Base-by-base conservation (phyloP, 1,140 invertebrate genomes). In the Stenopsyche tienmushanensis region DNA sequence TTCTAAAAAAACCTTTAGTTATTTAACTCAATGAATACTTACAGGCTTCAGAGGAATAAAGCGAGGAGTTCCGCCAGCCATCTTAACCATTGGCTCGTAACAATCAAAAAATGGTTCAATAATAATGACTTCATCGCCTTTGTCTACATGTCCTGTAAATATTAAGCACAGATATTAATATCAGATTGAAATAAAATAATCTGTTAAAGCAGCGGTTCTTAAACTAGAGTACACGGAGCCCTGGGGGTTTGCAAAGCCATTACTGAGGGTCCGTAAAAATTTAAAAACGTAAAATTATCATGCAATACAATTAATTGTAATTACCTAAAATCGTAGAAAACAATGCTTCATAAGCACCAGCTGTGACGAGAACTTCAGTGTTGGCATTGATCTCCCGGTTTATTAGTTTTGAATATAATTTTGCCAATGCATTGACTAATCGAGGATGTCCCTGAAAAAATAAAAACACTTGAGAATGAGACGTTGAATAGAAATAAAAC, bases 51-150 rank as follows among this genome's bases (percentile, higher is more conserved):
- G 80, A 7, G 96, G 87, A 65, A 99, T 91, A 76, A 92, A 98
- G 54, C 88, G 88, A 0, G 94, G 88, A 18, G 86, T 83, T 9
- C 94, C 97, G 1, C 94, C 94, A 25, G 93, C 93, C 71, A 88
- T 86, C 72, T 82, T 84, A 1, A 98, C 89, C 91, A 99, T 97
- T 1, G 96, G 94, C 65, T 92, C 91, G 76, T 99, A 99, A 74
- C 96, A 98, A 76, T 99, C 97, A 77, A 97, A 99, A 78, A 92
- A 99, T 7, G 97, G 97, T 77, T 99, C 97, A 66, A 99, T 96
- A 24, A 99, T 94, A 66, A 98, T 96, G 65, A 96, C 94, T 78
- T 99, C 94, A 80, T 91, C 90, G 1, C 91, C 93, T 47, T 83
- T 83, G 71, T 90, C 89, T 7, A 96, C 86, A 72, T 94, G 87